Evolutionary conservation across 2,797 vertebrate species (phyloP), one percentile per base, ranked within the genome.

Genomic region (Fringilla coelebs): DNA sequence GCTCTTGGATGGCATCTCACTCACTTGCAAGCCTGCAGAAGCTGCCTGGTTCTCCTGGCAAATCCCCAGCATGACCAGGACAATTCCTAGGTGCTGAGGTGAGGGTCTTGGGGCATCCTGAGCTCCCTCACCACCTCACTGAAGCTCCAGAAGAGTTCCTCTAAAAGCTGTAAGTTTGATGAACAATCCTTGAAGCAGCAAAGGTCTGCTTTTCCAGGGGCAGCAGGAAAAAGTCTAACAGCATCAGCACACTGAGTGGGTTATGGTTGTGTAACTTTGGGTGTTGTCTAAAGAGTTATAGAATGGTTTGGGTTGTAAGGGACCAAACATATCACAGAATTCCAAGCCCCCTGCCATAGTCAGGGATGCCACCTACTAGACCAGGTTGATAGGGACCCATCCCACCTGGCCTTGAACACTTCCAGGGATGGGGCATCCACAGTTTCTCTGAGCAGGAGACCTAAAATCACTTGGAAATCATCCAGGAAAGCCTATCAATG

Each of bases 21-120:
- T 89, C 25, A 1, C 22, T 68, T 92, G 38, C 11, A 78, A 72
- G 43, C 49, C 74, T 91, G 46, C 25, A 72, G 82, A 66, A 70
- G 34, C 52, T 46, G 48, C 26, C 32, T 36, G 9, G 12, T 10
- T 76, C 28, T 71, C 40, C 32, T 73, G 41, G 11, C 38, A 78
- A 52, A 54, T 1, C 7, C 2, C 28, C 31, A 41, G 17, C 25
- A 43, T 0, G 0, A 29, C 26, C 40, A 68, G 17, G 3, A 72
- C 14, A 7, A 17, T 21, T 19, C 28, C 4, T 2, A 26, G 22
- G 25, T 4, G 6, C 21, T 49, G 26, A 78, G 32, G 3, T 81
- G 55, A 76, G 13, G 17, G 29, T 28, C 21, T 29, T 57, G 20
- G 17, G 28, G 10, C 2, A 3, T 21, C 52, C 38, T 46, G 13